Base-by-base conservation (phyloP, 2,888 invertebrate genomes). In the Chrysolina oricalcia region DNA sequence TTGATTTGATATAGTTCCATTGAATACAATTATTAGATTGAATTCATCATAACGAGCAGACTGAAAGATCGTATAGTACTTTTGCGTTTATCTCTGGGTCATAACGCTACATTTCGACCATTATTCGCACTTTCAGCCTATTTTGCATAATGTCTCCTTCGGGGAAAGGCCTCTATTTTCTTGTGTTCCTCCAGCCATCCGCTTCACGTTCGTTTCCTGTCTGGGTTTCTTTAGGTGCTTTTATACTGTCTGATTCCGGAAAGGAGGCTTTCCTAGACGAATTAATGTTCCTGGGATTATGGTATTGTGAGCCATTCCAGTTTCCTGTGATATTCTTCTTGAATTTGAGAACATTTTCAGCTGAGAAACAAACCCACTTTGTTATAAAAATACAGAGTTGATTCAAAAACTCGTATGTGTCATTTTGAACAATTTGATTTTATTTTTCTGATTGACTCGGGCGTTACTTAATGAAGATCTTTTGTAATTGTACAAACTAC, bases 81-180 rank as follows among this genome's bases (percentile, higher is more conserved):
- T 13, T n/a, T 46, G n/a, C 43, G 2, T n/a, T n/a, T n/a, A 17
- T 59, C 59, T n/a, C n/a, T n/a, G 17, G 15, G 1, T n/a, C 27
- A 27, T n/a, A 2, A n/a, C 8, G 13, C 27, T 15, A 8, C 50
- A 50, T 50, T 27, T 15, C n/a, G 27, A 27, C 8, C 23, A 59
- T 59, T 59, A 4, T 27, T 59, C 8, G 53, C 63, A 69, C 43
- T 21, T 73, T 40, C 41, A 64, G 15, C 69, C 19, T 53, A 56
- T 46, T 73, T 69, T 69, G 21, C 69, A 69, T 73, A 69, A 73
- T 73, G 53, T 73, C 69, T 59, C 65, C 56, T 65, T 43, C 23
- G 71, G 65, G 72, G 10, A n/a, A 59, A 59, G 9, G 9, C 15
- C 59, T 2, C 35, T 13, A 19, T n/a, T 59, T 59, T 59, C 23